Percentiles rank a stretch among this genome's conserved stretches.
phyloP scores from a whole-genome alignment of 2,888 invertebrate genomes.

The Eucera pruinosa region DNA sequence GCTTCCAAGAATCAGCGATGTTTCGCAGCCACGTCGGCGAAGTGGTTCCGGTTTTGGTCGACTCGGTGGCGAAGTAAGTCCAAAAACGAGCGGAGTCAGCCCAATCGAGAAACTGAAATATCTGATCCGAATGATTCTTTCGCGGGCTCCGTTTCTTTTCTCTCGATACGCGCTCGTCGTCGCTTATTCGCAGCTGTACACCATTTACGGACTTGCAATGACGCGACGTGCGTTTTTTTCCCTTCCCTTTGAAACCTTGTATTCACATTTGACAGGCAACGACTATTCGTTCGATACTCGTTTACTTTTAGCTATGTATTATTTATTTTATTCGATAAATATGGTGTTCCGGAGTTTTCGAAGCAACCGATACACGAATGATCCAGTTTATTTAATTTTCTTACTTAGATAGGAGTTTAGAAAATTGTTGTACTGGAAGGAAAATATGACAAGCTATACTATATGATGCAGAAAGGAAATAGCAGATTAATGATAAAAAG shows the following conservation, averaged over 20 bases:
- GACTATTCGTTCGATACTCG: constrained; percentile 24
- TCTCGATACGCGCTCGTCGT: constrained; percentile 27
- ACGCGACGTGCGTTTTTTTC: constrained; percentile 28
- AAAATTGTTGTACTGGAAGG: too few species aligned
- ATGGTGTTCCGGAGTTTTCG: too few species aligned
- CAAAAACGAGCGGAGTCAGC: constrained; percentile 49
- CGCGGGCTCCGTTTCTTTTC: constrained; percentile 47
- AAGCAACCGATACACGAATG: too few species aligned
- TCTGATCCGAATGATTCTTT: constrained; percentile 51
- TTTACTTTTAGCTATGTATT: neutral
- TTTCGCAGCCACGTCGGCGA: neutral
- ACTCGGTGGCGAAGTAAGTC: constrained; percentile 29
- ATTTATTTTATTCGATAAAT: too few species aligned
- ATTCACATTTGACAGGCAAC: constrained; percentile 64
- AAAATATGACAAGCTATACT: too few species aligned
- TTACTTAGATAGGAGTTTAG: too few species aligned
- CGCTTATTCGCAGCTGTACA: constrained; percentile 54
- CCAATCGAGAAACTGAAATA: constrained; percentile 56
- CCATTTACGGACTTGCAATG: constrained; percentile 56
- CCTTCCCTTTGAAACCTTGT: constrained; percentile 7
- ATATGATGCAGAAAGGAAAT: too few species aligned
- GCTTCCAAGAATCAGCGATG: constrained; percentile 20
- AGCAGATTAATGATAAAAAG: too few species aligned
- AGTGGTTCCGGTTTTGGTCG: constrained; percentile 46
- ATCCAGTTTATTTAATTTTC: too few species aligned